Base-by-base conservation (phyloP, 2,888 invertebrate species). In the Rhodophaea formosa region DNA sequence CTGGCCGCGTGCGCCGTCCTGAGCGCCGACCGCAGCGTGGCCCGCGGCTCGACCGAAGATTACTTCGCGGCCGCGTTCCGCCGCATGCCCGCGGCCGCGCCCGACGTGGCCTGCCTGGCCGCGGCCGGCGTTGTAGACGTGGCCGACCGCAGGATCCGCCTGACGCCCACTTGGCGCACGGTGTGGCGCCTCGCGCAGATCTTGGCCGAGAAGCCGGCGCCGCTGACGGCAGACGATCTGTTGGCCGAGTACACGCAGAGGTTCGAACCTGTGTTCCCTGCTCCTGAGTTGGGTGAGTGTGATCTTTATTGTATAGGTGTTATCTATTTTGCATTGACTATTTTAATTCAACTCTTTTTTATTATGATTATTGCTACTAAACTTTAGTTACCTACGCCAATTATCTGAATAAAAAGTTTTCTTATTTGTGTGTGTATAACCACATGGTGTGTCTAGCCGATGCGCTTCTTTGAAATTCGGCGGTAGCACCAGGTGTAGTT, bases 111-210 rank as follows among this genome's bases (percentile, higher is more conserved):
- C 0, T 71, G 74, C 1, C 65, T 91, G 8, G 66, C 61, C 0
- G 69, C 76, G 0, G 79, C 84, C 0, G 85, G 87, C 1, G 85
- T 88, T 5, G 54, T 82, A 1, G 64, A 68, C 39, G 51, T 60
- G 3, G 60, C 64, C n/a, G 80, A 73, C 0, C 68, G 77, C 0
- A 68, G 79, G 32, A 75, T 89, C 15, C 66, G 74, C 2, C 67
- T 90, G 55, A 65, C 82, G n/a, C 58, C 79, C 0, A 62, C 66
- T 0, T 89, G 90, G 89, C 84, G 89, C 45, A 68, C 75, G 0
- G 80, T 87, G 59, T 89, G 87, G 88, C 80, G 88, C 1, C 65
- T 88, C 12, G 85, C 87, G 12, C 81, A 80, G 62, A 67, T 88
- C 8, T 61, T 91, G n/a, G 70, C 80, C 0, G 84, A 84, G 1